These are phyloP conservation scores for Sebastes kiyomatsui DNA, from an alignment of 2,797 vertebrate species.

Conservation along the genomic window DNA sequence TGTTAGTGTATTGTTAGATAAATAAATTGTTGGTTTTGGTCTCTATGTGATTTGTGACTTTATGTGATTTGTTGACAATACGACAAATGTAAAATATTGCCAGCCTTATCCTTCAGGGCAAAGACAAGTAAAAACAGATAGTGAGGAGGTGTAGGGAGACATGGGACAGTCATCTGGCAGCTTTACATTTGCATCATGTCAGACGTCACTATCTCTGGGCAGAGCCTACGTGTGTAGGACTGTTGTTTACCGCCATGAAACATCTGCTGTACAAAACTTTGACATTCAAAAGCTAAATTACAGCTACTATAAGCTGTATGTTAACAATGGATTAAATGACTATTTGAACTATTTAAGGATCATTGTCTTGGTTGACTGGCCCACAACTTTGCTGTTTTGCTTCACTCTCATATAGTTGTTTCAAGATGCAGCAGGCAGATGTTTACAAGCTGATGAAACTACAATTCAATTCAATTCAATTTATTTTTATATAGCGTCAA, in stretches of 20 bases:
- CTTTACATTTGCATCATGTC: neutral
- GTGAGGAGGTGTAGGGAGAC: neutral
- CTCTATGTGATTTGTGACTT: neutral
- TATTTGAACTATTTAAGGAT: neutral
- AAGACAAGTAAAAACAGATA: neutral
- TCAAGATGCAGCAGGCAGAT: neutral
- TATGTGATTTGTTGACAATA: neutral
- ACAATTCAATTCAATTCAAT: neutral
- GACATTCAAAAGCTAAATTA: neutral
- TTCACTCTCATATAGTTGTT: neutral
- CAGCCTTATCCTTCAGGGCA: neutral
- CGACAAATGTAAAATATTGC: neutral
- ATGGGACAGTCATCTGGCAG: neutral
- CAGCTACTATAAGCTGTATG: neutral
- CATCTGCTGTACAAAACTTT: neutral
- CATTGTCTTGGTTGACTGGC: neutral
- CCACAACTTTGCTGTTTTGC: neutral
- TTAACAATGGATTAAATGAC: neutral
- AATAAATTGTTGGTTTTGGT: neutral
- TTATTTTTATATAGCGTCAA: too few relatives aligned
- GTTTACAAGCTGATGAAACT: neutral
- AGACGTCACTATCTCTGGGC: neutral
- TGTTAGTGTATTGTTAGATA: neutral
- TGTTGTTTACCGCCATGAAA: neutral
- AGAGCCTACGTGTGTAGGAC: neutral